Percentiles rank a stretch among this genome's conserved stretches.
Evolutionary conservation across 1,140 invertebrate species (phyloP).

Genomic region (Caenorhabditis briggsae): DNA sequence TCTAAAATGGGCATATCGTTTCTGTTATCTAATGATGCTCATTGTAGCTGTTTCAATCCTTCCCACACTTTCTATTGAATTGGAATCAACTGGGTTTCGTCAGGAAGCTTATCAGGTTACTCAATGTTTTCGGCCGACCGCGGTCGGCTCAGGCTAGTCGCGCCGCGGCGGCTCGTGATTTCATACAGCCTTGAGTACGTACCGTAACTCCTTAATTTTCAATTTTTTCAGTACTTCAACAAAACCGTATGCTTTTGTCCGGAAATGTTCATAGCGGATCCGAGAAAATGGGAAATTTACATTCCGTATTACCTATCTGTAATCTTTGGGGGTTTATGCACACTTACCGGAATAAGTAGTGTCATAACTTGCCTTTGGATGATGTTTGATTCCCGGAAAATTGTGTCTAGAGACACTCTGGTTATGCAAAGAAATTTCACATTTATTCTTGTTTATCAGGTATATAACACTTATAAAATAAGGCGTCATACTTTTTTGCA

Average conservation of each 20-base stretch:
- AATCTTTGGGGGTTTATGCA: neutral
- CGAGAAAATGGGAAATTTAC: conserved; percentile 1
- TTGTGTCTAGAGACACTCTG: conserved; percentile 18
- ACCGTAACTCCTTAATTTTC: too few relatives aligned
- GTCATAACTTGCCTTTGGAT: neutral
- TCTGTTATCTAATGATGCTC: neutral
- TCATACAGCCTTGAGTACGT: too few relatives aligned
- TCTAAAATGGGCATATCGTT: neutral
- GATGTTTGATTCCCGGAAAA: conserved; percentile 35
- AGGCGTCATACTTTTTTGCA: neutral
- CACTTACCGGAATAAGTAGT: conserved; percentile 6
- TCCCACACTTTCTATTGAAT: neutral
- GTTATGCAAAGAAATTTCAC: conserved; percentile 21
- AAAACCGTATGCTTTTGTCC: neutral
- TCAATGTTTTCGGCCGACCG: neutral
- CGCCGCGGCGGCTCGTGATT: too few relatives aligned
- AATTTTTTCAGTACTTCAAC: conserved; percentile 31
- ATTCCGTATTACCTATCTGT: neutral
- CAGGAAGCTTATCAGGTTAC: neutral
- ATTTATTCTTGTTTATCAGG: conserved; percentile 27
- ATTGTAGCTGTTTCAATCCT: neutral
- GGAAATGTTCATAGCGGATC: conserved; percentile 27
- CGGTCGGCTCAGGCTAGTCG: neutral
- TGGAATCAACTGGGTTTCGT: neutral
- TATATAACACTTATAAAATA: neutral